Percentiles rank a stretch among this genome's conserved stretches.
phyloP scores from a whole-genome alignment of 1,140 invertebrate species.

The Heliconius himera region DNA sequence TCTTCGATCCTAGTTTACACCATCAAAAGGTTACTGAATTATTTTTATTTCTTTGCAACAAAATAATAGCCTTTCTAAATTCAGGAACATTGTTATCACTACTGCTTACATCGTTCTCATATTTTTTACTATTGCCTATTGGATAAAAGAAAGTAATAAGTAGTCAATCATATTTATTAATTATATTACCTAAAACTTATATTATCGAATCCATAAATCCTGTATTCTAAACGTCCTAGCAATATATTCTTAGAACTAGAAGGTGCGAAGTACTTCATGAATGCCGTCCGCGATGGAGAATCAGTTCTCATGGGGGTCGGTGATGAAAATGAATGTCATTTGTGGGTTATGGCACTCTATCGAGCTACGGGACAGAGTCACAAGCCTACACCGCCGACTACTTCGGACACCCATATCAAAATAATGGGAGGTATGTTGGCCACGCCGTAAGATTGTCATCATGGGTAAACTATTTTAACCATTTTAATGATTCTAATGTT shows the following conservation, averaged over 20 bases:
- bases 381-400: constrained; percentile 97
- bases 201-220: neutral
- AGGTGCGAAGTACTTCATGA: constrained; percentile 97
- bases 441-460: neutral
- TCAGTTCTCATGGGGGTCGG: constrained; percentile 98
- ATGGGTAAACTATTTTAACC: neutral
- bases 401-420: constrained; percentile 85
- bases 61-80: neutral
- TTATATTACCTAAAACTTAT: neutral
- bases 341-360: constrained; percentile 99
- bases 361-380: constrained; percentile 99
- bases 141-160: too few relatives aligned
- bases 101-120: too few relatives aligned
- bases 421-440: constrained; percentile 76
- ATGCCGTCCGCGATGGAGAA: constrained; percentile 98
- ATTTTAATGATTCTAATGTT: too few relatives aligned
- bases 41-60: neutral
- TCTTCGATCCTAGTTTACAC: neutral
- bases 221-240: constrained; percentile 3
- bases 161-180: too few relatives aligned
- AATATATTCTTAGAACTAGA: constrained; percentile 85
- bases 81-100: too few relatives aligned
- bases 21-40: neutral
- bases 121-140: too few relatives aligned
- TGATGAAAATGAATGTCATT: constrained; percentile 98